Evolutionary conservation across 2,888 invertebrate genomes (phyloP).

Genomic region (Quadroppia sp.): DNA sequence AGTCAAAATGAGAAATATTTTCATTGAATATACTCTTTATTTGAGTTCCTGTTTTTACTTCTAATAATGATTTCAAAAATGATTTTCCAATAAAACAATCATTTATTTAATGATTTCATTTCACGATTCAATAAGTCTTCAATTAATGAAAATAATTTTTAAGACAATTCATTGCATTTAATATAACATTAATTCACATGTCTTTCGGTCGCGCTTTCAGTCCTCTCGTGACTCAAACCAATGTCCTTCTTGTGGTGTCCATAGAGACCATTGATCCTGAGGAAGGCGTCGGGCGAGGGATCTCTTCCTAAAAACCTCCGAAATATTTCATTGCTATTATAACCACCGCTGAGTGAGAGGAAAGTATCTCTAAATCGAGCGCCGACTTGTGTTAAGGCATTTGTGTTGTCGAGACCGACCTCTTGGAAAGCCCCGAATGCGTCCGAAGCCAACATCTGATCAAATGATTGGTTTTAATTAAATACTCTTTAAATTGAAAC

Average conservation of each 20-base stretch:
- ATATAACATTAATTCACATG: background rate
- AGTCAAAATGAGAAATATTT: no score
- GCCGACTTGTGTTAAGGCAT: slow-evolving; percentile 50
- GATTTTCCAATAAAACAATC: background rate
- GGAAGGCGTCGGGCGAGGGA: slow-evolving; percentile 75
- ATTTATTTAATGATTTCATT: background rate
- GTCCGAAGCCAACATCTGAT: slow-evolving; percentile 78
- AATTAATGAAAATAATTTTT: no score
- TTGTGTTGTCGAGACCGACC: slow-evolving; percentile 54
- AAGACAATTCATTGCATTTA: no score
- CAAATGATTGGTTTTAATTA: slow-evolving; percentile 20
- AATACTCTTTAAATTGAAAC: background rate
- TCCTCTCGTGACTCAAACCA: background rate
- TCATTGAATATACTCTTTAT: no score
- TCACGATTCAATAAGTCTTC: background rate
- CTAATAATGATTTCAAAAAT: no score
- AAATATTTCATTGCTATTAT: slow-evolving; percentile 77
- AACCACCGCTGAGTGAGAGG: slow-evolving; percentile 73
- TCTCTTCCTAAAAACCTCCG: slow-evolving; percentile 85
- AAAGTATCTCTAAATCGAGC: slow-evolving; percentile 55
- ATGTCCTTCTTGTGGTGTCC: background rate
- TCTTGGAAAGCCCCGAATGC: slow-evolving; percentile 79
- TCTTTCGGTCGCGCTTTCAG: no score
- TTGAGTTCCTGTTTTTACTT: no score
- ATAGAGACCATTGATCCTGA: slow-evolving; percentile 52